These are phyloP conservation scores for Eupristina koningsbergeri DNA, from an alignment of 1,140 invertebrate genomes.

Conservation along the genomic window DNA sequence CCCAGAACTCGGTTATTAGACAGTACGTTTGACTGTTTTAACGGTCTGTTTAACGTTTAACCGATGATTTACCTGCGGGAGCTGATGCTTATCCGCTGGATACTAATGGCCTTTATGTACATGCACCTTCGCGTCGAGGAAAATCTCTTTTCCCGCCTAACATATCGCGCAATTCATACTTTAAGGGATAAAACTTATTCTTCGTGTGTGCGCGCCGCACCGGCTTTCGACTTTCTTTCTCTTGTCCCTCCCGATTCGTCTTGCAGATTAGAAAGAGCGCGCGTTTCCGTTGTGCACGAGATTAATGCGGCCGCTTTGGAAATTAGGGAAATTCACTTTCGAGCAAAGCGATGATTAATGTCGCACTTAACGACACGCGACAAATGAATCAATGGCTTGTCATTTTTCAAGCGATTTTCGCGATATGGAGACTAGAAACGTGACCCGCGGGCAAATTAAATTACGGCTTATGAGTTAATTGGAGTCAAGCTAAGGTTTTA, in stretches of 20 bases:
- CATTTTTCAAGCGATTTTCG: neutral
- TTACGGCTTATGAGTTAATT: neutral
- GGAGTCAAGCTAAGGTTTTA: neutral
- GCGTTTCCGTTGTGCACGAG: neutral
- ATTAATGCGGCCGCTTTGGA: neutral
- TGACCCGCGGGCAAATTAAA: neutral
- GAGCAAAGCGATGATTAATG: neutral
- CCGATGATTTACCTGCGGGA: constrained; percentile 16
- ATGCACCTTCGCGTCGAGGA: neutral
- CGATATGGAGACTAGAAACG: neutral
- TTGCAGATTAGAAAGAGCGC: neutral
- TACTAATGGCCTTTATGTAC: constrained; percentile 6
- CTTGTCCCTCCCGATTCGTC: neutral
- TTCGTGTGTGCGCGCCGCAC: no score
- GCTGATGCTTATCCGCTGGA: constrained; percentile 15
- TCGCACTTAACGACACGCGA: neutral
- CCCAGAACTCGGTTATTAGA: constrained; percentile 27
- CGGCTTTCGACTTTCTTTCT: neutral
- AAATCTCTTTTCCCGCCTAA: neutral
- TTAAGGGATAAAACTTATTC: neutral
- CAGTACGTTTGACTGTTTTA: constrained; percentile 32
- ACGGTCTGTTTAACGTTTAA: constrained; percentile 27
- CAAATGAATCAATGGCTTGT: neutral
- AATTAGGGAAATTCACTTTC: constrained; percentile 1
- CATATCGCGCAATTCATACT: neutral